These are phyloP conservation scores for Odontophorus gujanensis DNA, from an alignment of 2,113 vertebrate species.

Conservation along the genomic window DNA sequence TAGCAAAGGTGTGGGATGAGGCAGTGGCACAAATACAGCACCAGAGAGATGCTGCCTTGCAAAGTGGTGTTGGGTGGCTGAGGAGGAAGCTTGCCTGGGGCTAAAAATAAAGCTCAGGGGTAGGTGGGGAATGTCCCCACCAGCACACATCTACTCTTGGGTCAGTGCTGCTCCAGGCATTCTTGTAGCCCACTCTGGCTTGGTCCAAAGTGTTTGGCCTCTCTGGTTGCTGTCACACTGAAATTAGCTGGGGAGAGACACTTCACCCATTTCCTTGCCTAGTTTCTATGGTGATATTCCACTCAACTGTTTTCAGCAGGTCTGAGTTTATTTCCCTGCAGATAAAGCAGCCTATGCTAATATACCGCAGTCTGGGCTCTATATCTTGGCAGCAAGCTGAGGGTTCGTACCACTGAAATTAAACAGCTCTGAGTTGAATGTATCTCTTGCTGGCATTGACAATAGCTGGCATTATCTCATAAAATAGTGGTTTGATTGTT, in stretches of 20 bases:
- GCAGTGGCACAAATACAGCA: not conserved
- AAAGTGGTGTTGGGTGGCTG: not conserved
- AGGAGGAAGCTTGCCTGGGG: not conserved
- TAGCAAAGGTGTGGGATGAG: not conserved
- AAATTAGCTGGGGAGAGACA: conserved; percentile 64
- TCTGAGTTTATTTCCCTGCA: conserved; percentile 70
- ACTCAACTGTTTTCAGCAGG: conserved; percentile 62
- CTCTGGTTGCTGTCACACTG: conserved; percentile 43
- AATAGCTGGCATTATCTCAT: not conserved
- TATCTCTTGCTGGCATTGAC: not conserved
- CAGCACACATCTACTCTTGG: not conserved
- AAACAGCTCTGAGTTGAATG: not conserved
- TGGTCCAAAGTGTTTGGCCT: not conserved
- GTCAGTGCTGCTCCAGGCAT: not conserved
- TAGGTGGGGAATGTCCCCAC: not conserved
- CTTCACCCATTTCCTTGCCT: conserved; percentile 48
- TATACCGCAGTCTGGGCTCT: conserved; percentile 18
- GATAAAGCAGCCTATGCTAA: conserved; percentile 61
- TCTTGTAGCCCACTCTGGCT: not conserved
- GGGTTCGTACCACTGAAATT: not conserved
- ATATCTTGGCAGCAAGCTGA: not conserved
- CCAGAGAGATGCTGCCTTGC: not conserved
- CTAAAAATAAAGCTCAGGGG: not conserved
- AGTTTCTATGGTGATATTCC: conserved; percentile 85
- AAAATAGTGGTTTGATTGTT: not conserved